Base-by-base conservation (phyloP, 2,113 vertebrate genomes). In the Cisticola juncidis region DNA sequence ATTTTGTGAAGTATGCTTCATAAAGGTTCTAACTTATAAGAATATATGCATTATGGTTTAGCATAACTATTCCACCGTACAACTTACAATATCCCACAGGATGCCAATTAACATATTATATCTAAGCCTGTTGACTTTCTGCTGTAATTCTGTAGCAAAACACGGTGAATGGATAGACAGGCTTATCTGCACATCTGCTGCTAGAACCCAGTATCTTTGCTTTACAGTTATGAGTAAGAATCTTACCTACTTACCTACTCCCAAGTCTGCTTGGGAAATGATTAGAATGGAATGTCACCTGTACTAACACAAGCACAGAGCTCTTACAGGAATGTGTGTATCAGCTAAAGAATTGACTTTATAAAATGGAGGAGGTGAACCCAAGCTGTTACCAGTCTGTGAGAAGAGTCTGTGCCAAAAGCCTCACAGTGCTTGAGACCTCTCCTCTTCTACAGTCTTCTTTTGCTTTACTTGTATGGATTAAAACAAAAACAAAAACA, bases 161-260 rank as follows among this genome's bases (percentile, higher is more conserved):
- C 50, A 57, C 4, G 1, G 22, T 69, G 40, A 72, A 64, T 71
- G 76, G 6, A 21, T 26, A 64, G 26, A 64, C 14, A 86, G 31
- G 33, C 14, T 84, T 85, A 78, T 74, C 70, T 81, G 44, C 44
- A 71, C 2, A 2, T 74, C 48, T 81, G 28, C 33, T 65, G 35
- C 57, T 65, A 35, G n/a, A 51, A 66, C 31, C 8, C 33, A 28
- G 0, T 40, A 81, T 20, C 48, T 95, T 81, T 93, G 48, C 70
- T 72, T 79, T 65, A 50, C n/a, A 61, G 35, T 76, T 93, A 53
- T 36, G 38, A 87, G 29, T 33, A 91, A 85, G 66, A 91, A 79
- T 86, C 53, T 87, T 36, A 71, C 24, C 62, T 76, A 31, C 53
- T 61, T 11, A 48, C 28, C 50, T 17, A 51, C 29, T 64, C 14